Conservation (phyloP, 1,140 invertebrate genomes). For the Littorina saxatilis region DNA sequence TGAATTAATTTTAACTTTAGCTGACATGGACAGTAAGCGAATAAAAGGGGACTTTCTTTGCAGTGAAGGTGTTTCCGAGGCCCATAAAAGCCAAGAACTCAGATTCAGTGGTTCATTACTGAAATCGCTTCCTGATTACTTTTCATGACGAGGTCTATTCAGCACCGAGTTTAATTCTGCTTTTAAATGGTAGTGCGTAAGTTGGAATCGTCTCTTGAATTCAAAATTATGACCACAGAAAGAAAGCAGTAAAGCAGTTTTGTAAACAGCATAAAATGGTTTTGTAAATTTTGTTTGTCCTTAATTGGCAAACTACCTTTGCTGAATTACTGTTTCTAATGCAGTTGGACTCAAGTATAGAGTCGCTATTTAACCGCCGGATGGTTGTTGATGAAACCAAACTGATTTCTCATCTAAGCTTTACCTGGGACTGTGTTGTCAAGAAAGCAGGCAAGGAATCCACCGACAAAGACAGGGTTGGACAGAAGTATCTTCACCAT, state of each 20-base stretch:
- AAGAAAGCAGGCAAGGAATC: slow-evolving; percentile 71
- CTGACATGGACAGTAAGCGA: too few species aligned
- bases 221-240: background rate
- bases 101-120: too few species aligned
- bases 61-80: too few species aligned
- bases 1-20: too few species aligned
- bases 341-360: background rate
- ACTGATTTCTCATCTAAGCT: too few species aligned
- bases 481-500: slow-evolving; percentile 58
- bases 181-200: too few species aligned
- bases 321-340: background rate
- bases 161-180: too few species aligned
- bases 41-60: too few species aligned
- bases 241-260: background rate
- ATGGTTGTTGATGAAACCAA: background rate
- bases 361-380: background rate
- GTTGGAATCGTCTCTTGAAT: background rate
- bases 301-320: background rate
- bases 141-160: too few species aligned
- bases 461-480: slow-evolving; percentile 74
- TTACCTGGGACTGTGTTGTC: slow-evolving; percentile 75
- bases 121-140: too few species aligned
- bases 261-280: background rate
- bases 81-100: too few species aligned
- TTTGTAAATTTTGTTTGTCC: background rate